Conservation (phyloP, 1,140 invertebrate species). For the Lerema accius region DNA sequence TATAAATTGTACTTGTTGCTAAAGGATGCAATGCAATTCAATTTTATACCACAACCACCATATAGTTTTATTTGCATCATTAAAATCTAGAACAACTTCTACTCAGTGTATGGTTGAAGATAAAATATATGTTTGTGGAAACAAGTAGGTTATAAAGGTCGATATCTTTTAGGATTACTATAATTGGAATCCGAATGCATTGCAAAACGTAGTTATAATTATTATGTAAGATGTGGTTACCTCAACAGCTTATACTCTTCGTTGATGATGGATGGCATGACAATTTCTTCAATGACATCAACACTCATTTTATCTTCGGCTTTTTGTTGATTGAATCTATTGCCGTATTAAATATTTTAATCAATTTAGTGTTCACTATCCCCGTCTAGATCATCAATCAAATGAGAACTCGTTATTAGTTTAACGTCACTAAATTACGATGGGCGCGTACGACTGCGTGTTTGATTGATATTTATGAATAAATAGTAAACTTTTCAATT, state of each 20-base stretch:
- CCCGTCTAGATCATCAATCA: slow-evolving; percentile 68
- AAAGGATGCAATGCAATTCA: slow-evolving; percentile 55
- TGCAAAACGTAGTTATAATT: slow-evolving; percentile 24
- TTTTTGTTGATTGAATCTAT: slow-evolving; percentile 67
- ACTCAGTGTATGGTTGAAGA: too few relatives aligned
- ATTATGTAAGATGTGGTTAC: slow-evolving; percentile 33
- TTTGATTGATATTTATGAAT: slow-evolving; percentile 15
- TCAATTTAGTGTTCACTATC: slow-evolving; percentile 64
- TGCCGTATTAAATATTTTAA: slow-evolving; percentile 67
- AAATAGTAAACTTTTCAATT: not conserved
- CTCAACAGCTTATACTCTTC: slow-evolving; percentile 38
- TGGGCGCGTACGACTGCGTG: not conserved
- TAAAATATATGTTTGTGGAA: too few relatives aligned
- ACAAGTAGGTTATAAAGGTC: too few relatives aligned
- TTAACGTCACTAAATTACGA: slow-evolving; percentile 50
- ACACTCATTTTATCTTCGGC: slow-evolving; percentile 52
- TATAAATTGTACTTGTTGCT: slow-evolving; percentile 55
- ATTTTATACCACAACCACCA: slow-evolving; percentile 48
- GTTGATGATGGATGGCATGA: slow-evolving; percentile 62
- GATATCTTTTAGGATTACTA: too few relatives aligned
- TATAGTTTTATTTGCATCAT: slow-evolving; percentile 5
- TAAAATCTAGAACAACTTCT: slow-evolving; percentile 8
- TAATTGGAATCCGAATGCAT: not conserved
- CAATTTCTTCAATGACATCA: slow-evolving; percentile 57
- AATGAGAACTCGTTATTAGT: slow-evolving; percentile 61